phyloP scores from a whole-genome alignment of 1,140 invertebrate genomes.

The Rhysida immarginata region DNA sequence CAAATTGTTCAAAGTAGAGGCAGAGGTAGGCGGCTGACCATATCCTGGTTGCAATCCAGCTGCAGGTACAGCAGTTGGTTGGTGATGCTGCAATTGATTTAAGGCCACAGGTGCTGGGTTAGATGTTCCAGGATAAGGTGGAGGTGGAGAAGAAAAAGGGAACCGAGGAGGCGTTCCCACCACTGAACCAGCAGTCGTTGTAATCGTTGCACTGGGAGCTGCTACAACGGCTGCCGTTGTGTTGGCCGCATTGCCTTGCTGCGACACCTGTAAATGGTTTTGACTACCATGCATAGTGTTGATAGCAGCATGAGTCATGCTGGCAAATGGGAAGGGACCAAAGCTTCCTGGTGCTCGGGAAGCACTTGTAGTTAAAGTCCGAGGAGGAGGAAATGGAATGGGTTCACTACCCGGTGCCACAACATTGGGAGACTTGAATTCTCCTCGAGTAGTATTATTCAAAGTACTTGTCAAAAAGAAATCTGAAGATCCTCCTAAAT shows the following conservation, averaged over 20 bases:
- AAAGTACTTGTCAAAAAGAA: not conserved
- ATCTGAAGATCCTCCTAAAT: not conserved
- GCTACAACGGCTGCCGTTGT: conserved; percentile 8
- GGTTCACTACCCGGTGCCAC: conserved; percentile 26
- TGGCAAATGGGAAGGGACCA: conserved; percentile 64
- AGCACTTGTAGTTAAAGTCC: conserved; percentile 20
- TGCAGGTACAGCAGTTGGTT: conserved; percentile 11
- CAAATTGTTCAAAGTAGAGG: conserved; percentile 1
- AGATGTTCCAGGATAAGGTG: conserved; percentile 20
- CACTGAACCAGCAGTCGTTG: conserved; percentile 5
- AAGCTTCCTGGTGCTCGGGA: conserved; percentile 29
- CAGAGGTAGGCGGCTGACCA: conserved; percentile 9
- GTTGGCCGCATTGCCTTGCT: conserved; percentile 8
- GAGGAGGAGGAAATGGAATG: conserved; percentile 22
- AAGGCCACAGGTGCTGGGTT: conserved; percentile 15
- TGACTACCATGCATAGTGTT: conserved; percentile 32
- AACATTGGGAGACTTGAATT: conserved; percentile 27
- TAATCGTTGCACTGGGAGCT: conserved; percentile 11
- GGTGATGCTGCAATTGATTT: conserved; percentile 26
- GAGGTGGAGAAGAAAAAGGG: conserved; percentile 12
- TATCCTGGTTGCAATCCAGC: conserved; percentile 8
- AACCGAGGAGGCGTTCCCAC: conserved; percentile 1
- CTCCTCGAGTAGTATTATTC: conserved; percentile 7
- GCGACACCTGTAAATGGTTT: conserved; percentile 11
- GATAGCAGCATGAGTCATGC: conserved; percentile 73